These are phyloP conservation scores for Sturmia bella DNA, from an alignment of 2,888 invertebrate species.

Conservation along the genomic window DNA sequence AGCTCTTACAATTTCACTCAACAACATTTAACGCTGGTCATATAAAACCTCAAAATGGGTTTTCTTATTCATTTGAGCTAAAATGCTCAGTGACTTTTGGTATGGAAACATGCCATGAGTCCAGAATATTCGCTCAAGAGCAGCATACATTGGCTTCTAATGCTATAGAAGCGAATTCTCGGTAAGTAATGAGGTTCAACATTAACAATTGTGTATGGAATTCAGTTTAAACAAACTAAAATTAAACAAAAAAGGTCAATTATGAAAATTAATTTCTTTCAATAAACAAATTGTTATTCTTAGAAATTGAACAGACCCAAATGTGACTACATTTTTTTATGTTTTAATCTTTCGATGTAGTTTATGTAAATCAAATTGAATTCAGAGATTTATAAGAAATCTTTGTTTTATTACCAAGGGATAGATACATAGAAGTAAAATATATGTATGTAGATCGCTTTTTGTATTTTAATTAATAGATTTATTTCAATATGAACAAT, in stretches of 20 bases:
- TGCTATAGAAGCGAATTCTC: too few species aligned
- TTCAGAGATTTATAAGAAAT: conserved; percentile 29
- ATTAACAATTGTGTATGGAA: too few species aligned
- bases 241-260: conserved; percentile 23
- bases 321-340: conserved; percentile 7
- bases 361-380: conserved; percentile 2
- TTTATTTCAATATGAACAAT: conserved; percentile 30
- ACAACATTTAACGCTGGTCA: too few species aligned
- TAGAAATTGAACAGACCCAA: conserved; percentile 33
- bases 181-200: too few species aligned
- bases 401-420: conserved; percentile 6
- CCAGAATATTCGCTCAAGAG: too few species aligned
- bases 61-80: too few species aligned
- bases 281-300: conserved; percentile 22
- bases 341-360: conserved; percentile 19
- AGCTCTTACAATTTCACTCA: too few species aligned
- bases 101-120: too few species aligned
- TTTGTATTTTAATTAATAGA: conserved; percentile 45
- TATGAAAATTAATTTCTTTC: conserved; percentile 1
- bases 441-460: conserved; percentile 15
- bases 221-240: neutral
- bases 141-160: too few species aligned
- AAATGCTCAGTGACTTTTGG: too few species aligned
- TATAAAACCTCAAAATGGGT: too few species aligned
- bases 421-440: conserved; percentile 21